Conservation (phyloP, 1,140 invertebrate genomes). For the Drosophila malerkotliana region DNA sequence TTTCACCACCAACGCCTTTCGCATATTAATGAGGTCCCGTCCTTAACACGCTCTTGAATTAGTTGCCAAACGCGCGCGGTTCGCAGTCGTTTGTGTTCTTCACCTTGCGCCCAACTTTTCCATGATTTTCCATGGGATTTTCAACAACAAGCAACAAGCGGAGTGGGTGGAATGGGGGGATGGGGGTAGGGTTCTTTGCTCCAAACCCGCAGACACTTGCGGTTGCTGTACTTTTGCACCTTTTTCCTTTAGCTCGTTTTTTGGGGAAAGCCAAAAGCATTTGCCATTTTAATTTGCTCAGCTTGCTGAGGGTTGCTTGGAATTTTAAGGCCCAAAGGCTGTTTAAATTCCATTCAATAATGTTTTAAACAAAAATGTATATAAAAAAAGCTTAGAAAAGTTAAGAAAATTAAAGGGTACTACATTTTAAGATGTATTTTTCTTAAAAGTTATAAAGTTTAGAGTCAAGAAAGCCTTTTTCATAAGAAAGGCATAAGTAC, state of each 20-base stretch:
- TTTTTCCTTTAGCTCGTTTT: constrained; percentile 1
- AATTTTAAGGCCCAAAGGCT: background rate
- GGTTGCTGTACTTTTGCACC: constrained; percentile 31
- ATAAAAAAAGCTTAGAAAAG: background rate
- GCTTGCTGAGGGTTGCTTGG: constrained; percentile 16
- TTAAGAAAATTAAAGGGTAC: background rate
- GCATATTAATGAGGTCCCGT: constrained; percentile 74
- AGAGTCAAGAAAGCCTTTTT: too few relatives aligned
- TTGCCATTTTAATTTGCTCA: constrained; percentile 67
- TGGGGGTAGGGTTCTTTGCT: background rate
- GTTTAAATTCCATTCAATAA: background rate
- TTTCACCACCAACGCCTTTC: constrained; percentile 5
- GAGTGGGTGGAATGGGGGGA: constrained; percentile 4
- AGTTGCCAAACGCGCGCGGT: constrained; percentile 57
- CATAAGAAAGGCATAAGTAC: too few relatives aligned
- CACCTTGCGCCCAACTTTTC: constrained; percentile 61
- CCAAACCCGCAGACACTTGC: constrained; percentile 53
- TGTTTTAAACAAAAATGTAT: background rate
- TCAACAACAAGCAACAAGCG: constrained; percentile 31
- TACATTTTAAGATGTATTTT: too few relatives aligned
- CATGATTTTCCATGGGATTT: constrained; percentile 38
- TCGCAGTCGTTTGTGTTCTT: constrained; percentile 38
- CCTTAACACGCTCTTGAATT: constrained; percentile 79
- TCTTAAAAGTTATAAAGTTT: too few relatives aligned
- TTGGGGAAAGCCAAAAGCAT: background rate